Conservation (phyloP, 2,888 invertebrate genomes). For the Heliconius hortense region DNA sequence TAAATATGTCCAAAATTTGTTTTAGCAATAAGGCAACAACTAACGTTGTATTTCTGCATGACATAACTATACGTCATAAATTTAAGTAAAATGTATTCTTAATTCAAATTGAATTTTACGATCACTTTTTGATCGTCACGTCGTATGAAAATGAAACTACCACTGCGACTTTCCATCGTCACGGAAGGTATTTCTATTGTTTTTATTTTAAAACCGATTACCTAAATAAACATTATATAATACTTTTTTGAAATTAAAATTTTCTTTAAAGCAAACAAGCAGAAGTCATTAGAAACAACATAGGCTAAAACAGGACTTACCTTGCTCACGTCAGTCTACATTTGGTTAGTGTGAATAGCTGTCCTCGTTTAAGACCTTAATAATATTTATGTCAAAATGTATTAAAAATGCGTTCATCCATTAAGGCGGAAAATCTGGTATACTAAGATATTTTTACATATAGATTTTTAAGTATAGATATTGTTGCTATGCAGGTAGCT, state of each 20-base stretch:
- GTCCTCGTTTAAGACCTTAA: slow-evolving; percentile 33
- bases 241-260: not conserved
- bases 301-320: slow-evolving; percentile 29
- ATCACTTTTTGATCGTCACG: no score
- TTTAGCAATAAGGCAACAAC: not conserved
- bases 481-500: slow-evolving; percentile 11
- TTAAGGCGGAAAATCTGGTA: slow-evolving; percentile 32
- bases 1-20: no score
- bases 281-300: slow-evolving; percentile 12
- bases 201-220: no score
- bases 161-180: no score
- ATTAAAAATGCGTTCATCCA: slow-evolving; percentile 39
- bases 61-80: not conserved
- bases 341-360: slow-evolving; percentile 30
- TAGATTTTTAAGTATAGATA: not conserved
- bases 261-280: not conserved
- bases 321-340: slow-evolving; percentile 36
- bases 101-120: no score
- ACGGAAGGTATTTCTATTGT: no score
- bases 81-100: not conserved
- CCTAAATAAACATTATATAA: no score
- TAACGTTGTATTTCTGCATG: no score
- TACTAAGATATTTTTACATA: slow-evolving; percentile 20
- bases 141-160: no score
- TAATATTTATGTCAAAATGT: slow-evolving; percentile 36